A percentile compares a stretch with the other conserved stretches of the same genome.
Evolutionary conservation across 2,797 vertebrate genomes (phyloP).

Genomic region (Eidolon dupreanum): DNA sequence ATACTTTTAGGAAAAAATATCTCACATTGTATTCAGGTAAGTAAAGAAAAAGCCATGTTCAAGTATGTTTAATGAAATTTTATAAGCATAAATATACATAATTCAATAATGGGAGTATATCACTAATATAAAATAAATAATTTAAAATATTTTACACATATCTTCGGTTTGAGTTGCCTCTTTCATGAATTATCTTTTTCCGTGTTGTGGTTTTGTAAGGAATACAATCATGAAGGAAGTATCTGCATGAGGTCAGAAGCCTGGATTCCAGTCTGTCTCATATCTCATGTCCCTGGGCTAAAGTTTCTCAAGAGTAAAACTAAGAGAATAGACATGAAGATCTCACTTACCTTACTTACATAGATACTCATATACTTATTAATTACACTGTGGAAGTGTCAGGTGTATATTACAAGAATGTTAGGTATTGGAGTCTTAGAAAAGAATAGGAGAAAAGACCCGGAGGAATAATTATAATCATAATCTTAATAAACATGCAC

Average conservation of each 20-base stretch:
- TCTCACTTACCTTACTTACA: not conserved
- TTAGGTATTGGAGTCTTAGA: not conserved
- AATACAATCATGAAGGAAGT: not conserved
- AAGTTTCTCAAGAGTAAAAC: not conserved
- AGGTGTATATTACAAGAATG: not conserved
- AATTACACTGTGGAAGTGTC: not conserved
- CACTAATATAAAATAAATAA: not conserved
- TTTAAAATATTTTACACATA: not conserved
- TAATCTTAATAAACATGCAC: not conserved
- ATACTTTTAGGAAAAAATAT: not conserved
- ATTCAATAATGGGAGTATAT: not conserved
- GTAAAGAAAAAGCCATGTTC: not conserved
- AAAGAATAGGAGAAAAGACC: not conserved
- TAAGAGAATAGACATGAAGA: not conserved
- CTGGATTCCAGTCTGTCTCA: not conserved
- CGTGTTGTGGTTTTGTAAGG: not conserved
- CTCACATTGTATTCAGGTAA: not conserved
- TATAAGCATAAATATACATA: not conserved
- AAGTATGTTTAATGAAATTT: not conserved
- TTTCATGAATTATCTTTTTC: not conserved
- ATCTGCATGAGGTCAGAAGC: not conserved
- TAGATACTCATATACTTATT: not conserved
- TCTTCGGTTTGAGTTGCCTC: not conserved
- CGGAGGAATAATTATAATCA: not conserved
- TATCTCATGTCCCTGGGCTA: too few relatives aligned